Base-by-base conservation (phyloP, 2,888 invertebrate genomes). In the Clepsis dumicolana region DNA sequence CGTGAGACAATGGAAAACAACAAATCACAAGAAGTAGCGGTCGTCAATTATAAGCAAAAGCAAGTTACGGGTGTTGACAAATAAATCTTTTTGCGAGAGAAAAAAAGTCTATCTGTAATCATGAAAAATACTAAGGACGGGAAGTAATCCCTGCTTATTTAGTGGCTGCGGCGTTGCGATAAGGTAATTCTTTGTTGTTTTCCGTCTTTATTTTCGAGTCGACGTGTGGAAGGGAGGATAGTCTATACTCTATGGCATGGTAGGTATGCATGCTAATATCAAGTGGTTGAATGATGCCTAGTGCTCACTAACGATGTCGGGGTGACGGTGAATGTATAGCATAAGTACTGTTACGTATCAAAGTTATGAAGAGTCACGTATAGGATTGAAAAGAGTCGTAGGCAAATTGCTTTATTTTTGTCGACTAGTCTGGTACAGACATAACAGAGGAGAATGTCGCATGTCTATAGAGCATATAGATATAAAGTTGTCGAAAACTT, bases 301-400 rank as follows among this genome's bases (percentile, higher is more conserved):
- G 77, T 79, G 76, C 75, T 76, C 78, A 72, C 84, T 84, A 83
- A 84, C 82, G 82, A 84, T 71, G 80, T 79, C 73, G 77, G 48
- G 80, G 84, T 78, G 83, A 77, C 77, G 78, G 68, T 71, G 71
- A 74, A 72, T 48, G 41, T 48, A 62, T 52, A 52, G 14, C 18
- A 38, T 24, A 56, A 50, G 63, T 57, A 63, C 54, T 35, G 38
- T 44, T 41, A 64, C 57, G 64, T 68, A 59, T 63, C 62, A 50
- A 63, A 67, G 38, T 25, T 53, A 64, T 64, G 64, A 57, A 38
- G 41, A 64, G 59, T 24, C 68, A 68, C 52, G 68, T 52, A n/a
- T n/a, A 21, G 56, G 21, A 29, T 32, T 48, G 14, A 44, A 38
- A 14, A 60, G 57, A n/a, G 52, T 32, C 21, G 16, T n/a, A 52